Evolutionary conservation across 2,888 invertebrate genomes (phyloP).

Genomic region (Girardia tigrina): DNA sequence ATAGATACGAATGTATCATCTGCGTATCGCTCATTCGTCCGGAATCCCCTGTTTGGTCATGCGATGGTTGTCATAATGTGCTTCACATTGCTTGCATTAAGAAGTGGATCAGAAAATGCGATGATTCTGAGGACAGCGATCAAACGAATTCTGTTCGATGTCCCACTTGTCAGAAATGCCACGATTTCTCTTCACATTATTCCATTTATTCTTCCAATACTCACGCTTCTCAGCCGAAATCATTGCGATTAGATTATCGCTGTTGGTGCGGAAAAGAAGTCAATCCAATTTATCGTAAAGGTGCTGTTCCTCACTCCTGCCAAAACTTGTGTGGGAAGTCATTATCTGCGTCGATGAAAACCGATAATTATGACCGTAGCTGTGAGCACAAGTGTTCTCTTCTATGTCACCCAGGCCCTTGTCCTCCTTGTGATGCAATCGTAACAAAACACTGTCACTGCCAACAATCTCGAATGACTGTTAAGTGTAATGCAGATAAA

Average conservation of each 20-base stretch:
- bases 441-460: conserved; percentile 52
- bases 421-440: conserved; percentile 38
- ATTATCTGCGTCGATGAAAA: conserved; percentile 40
- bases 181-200: conserved; percentile 45
- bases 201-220: no score
- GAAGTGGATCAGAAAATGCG: conserved; percentile 63
- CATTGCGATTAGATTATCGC: conserved; percentile 41
- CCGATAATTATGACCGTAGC: no score
- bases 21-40: conserved; percentile 75
- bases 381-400: neutral
- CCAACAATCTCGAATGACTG: conserved; percentile 52
- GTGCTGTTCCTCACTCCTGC: conserved; percentile 65
- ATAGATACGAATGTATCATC: conserved; percentile 76
- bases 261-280: conserved; percentile 76
- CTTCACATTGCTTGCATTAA: conserved; percentile 76
- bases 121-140: conserved; percentile 37
- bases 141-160: conserved; percentile 53
- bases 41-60: conserved; percentile 73
- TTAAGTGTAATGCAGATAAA: conserved; percentile 12
- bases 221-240: neutral
- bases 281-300: conserved; percentile 55
- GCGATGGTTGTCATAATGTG: conserved; percentile 75
- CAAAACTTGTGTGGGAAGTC: conserved; percentile 66
- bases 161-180: conserved; percentile 79
- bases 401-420: conserved; percentile 33